phyloP scores from a whole-genome alignment of 2,888 invertebrate species.

The Drosophila neonasuta region DNA sequence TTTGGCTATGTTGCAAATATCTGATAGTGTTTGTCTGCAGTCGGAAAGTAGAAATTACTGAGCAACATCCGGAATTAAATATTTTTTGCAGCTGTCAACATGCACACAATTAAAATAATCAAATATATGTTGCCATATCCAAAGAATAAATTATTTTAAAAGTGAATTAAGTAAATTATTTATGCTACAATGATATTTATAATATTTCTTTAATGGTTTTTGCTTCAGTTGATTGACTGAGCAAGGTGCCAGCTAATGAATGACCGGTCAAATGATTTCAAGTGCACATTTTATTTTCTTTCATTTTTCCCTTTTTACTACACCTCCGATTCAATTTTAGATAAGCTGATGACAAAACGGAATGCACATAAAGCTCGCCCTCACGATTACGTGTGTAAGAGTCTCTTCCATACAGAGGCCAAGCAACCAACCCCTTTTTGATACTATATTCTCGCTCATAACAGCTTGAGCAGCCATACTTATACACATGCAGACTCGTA shows the following conservation, averaged over 20 bases:
- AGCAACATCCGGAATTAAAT: conserved; percentile 24
- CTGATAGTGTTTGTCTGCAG: conserved; percentile 15
- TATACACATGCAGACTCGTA: not conserved
- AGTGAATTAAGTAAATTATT: no score
- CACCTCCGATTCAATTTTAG: conserved; percentile 74
- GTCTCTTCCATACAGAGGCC: not conserved
- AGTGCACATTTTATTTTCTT: conserved; percentile 47
- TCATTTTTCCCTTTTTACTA: conserved; percentile 24
- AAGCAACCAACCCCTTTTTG: conserved; percentile 39
- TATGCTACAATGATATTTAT: not conserved
- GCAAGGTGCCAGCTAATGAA: conserved; percentile 14
- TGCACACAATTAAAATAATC: conserved; percentile 34
- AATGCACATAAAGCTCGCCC: conserved; percentile 63
- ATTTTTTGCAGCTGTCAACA: conserved; percentile 16
- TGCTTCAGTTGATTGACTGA: conserved; percentile 28
- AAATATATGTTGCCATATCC: conserved; percentile 5
- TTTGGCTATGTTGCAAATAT: conserved; percentile 23
- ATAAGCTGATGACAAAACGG: conserved; percentile 73
- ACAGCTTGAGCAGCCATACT: conserved; percentile 15
- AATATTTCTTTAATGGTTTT: not conserved
- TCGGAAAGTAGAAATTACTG: conserved; percentile 20
- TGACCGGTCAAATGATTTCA: conserved; percentile 45
- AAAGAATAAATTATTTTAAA: not conserved
- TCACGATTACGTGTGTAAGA: conserved; percentile 1
- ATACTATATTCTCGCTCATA: conserved; percentile 53